Evolutionary conservation across 2,888 invertebrate species (phyloP), one percentile per base, ranked within the genome.

Genomic region (Alitta virens): DNA sequence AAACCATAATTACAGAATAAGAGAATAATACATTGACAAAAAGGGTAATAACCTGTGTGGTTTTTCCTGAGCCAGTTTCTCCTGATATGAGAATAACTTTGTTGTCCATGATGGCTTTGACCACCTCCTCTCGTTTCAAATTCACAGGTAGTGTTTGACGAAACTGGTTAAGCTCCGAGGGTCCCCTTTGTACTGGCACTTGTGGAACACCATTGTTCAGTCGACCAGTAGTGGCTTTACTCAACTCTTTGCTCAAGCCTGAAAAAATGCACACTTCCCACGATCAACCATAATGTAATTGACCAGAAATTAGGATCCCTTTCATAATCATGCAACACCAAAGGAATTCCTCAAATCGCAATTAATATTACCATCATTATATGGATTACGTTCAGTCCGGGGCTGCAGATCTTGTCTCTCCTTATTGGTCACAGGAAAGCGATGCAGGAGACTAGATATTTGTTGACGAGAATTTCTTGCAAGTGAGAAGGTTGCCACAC

Each of bases 41-140:
- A 33, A 33, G 5, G 33, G 33, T 12, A 62, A 67, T 62, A 72
- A 98, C 87, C 87, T 95, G 90, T 0, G 96, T 96, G 0, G 95
- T 94, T 85, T 96, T 96, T 0, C 96, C 96, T 60, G 91, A 92
- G 0, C 95, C 96, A 0, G 96, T 95, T 71, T 93, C 92, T 0
- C 85, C 85, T 42, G 79, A 75, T 42, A 84, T 71, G 38, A 84
- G 73, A 24, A 94, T 86, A 61, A 89, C 88, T 84, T 89, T 87
- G 75, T 90, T 88, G 21, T 85, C 83, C 56, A 85, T 82, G 54
- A 91, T 86, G 2, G 87, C 85, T 64, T 88, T 85, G 7, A 91
- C 79, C 56, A 94, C 87, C 26, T 88, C 86, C 3, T 88, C 85
- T 54, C 86, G 84, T 70, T 88, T 86, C 46, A 85, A 84, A 80